These are phyloP conservation scores for Phyllotis vaccarum DNA, from an alignment of 2,797 vertebrate genomes.

Conservation along the genomic window DNA sequence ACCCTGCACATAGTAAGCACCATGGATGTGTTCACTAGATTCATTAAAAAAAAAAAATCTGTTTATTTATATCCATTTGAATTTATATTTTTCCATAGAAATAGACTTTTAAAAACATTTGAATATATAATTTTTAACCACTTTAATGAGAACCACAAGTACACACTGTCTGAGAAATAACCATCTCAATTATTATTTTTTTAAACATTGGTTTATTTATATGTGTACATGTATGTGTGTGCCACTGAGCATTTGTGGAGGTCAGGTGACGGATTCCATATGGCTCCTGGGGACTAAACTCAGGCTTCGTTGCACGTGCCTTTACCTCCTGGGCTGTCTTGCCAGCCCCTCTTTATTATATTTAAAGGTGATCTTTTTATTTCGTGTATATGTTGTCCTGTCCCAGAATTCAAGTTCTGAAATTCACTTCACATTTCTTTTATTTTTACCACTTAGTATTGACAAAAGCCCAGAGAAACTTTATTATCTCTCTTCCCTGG, in stretches of 20 bases:
- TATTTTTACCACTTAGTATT: background rate
- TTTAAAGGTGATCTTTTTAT: constrained; percentile 68
- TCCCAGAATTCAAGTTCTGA: constrained; percentile 79
- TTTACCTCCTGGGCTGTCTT: background rate
- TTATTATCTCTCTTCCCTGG: background rate
- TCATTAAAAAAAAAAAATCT: background rate
- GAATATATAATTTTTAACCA: constrained; percentile 76
- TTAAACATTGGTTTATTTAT: background rate
- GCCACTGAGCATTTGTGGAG: background rate
- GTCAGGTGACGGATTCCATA: background rate
- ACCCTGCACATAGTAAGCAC: background rate
- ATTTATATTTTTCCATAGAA: constrained; percentile 61
- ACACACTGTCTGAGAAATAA: constrained; percentile 79
- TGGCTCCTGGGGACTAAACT: background rate
- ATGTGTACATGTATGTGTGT: background rate
- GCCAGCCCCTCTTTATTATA: background rate
- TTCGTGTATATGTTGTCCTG: constrained; percentile 77
- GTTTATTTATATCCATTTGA: background rate
- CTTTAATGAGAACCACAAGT: constrained; percentile 73
- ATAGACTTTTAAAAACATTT: constrained; percentile 69
- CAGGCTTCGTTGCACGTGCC: background rate
- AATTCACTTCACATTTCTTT: constrained; percentile 65
- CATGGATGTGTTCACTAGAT: background rate
- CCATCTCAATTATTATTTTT: constrained; percentile 62
- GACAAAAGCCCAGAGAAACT: constrained; percentile 15